Conservation (phyloP, 2,888 invertebrate genomes). For the Acleris sparsana region DNA sequence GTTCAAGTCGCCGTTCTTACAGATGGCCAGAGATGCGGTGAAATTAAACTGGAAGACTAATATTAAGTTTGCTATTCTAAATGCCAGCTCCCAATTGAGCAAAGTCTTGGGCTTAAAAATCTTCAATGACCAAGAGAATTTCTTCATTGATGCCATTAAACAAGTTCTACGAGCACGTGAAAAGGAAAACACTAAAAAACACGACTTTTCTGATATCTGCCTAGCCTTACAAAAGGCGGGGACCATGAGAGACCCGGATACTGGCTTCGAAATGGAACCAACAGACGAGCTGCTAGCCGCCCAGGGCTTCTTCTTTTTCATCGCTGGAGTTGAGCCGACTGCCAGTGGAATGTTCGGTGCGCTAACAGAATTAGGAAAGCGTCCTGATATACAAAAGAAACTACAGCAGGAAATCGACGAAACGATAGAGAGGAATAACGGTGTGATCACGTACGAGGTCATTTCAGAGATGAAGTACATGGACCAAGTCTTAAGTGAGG, state of each 20-base stretch:
- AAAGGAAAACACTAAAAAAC: constrained; percentile 50
- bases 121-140: constrained; percentile 54
- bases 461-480: constrained; percentile 57
- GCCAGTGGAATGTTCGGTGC: constrained; percentile 57
- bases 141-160: constrained; percentile 61
- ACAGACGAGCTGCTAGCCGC: constrained; percentile 63
- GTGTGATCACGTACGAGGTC: constrained; percentile 53
- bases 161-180: constrained; percentile 56
- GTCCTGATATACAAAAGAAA: constrained; percentile 56
- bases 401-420: constrained; percentile 63
- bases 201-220: constrained; percentile 65
- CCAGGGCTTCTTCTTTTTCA: constrained; percentile 67
- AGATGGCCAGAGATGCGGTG: constrained; percentile 47
- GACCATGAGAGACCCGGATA: constrained; percentile 50
- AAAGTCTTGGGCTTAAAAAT: constrained; percentile 51
- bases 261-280: constrained; percentile 56
- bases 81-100: constrained; percentile 40
- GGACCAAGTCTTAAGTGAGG: constrained; percentile 57
- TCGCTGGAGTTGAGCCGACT: constrained; percentile 68
- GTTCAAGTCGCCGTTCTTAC: constrained; percentile 61
- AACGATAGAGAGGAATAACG: constrained; percentile 47
- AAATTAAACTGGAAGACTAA: constrained; percentile 44
- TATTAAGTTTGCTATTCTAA: constrained; percentile 47
- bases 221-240: constrained; percentile 60
- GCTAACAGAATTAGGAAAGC: constrained; percentile 58